These are phyloP conservation scores for Halcyon smyrnensis DNA, from an alignment of 2,797 vertebrate species.

Conservation along the genomic window DNA sequence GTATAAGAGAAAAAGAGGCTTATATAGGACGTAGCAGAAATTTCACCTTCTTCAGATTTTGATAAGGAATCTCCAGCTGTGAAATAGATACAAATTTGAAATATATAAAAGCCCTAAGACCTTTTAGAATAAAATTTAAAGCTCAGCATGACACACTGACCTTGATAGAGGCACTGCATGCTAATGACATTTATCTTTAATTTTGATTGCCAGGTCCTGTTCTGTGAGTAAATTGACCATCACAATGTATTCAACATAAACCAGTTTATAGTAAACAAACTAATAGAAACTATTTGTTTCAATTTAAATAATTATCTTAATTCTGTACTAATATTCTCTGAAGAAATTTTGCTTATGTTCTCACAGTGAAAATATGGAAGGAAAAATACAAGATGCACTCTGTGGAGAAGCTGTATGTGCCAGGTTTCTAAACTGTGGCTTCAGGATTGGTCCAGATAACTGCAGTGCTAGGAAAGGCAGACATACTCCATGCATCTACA, in stretches of 20 bases:
- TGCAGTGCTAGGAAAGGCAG: no score
- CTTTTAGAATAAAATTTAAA: neutral
- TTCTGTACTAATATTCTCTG: no score
- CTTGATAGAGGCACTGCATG: neutral
- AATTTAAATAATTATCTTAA: no score
- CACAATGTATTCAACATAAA: neutral
- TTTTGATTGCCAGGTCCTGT: neutral
- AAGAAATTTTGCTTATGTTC: no score
- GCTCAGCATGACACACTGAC: neutral
- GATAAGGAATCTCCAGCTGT: neutral
- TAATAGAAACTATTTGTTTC: no score
- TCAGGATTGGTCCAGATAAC: no score
- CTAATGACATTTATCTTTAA: neutral
- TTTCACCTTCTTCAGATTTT: neutral
- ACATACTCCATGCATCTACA: no score
- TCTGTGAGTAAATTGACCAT: neutral
- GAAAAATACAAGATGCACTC: no score
- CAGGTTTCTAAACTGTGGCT: no score
- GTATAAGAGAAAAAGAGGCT: no score
- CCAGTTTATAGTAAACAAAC: neutral
- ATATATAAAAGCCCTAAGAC: neutral
- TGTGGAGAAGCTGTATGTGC: no score
- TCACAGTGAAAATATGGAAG: no score
- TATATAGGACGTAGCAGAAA: neutral
- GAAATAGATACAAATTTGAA: neutral